Base-by-base conservation (phyloP, 2,888 invertebrate genomes). In the Iphiclides podalirius region DNA sequence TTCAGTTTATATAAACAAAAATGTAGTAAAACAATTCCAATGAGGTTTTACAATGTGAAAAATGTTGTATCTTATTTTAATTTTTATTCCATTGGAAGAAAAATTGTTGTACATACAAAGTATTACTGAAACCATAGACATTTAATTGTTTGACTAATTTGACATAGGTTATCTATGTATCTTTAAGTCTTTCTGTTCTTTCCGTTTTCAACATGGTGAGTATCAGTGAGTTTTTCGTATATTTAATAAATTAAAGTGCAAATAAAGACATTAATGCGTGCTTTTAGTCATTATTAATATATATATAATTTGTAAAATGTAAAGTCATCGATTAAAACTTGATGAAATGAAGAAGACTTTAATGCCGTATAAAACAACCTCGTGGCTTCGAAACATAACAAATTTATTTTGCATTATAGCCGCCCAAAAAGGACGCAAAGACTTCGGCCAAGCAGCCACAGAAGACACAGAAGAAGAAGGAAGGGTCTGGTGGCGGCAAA, bases 401-500 rank as follows among this genome's bases (percentile, higher is more conserved):
- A 55, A 57, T 64, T 63, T n/a, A n/a, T 68, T 65, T 75, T 75
- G 72, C 63, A 68, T 90, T 92, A 66, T 80, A 96, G 97, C 96
- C 96, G 79, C 96, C 97, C 66, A 97, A 97, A 83, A 97, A 97
- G 92, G 96, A 97, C 88, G 90, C 96, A 12, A 97, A 97, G 88
- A 92, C 94, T 70, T 94, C 95, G 83, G 94, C 96, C 54, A 97
- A 97, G 84, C 96, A 96, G 90, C 96, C 97, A 57, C 96, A 96
- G 73, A 97, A 96, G 80, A 96, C 96, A 60, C 96, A 96, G 69
- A 97, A 97, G 89, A 97, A 97, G 91, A 97, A 97, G 89, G 97
- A 97, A 81, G 97, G 97, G 78, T 96, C 96, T 72, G 94, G 95
- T 62, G 97, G 97, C 67, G 97, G 97, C 64, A 97, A 97, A 90